Evolutionary conservation across 1,140 invertebrate genomes (phyloP).

Genomic region (Brachionus rubens): DNA sequence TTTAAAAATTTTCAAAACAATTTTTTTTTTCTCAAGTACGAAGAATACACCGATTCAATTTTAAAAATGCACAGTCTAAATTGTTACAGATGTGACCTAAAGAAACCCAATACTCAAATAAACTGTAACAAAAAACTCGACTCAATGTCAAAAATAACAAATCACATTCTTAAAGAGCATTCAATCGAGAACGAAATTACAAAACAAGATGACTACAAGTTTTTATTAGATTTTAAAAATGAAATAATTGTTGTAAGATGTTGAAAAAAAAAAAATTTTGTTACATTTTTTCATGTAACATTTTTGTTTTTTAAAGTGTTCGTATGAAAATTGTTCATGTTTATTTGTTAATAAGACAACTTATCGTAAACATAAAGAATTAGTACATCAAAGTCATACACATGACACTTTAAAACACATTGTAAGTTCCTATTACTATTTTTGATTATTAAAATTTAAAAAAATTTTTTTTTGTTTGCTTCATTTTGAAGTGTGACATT

Average conservation of each 20-base stretch:
- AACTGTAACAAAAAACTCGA: neutral
- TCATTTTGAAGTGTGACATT: neutral
- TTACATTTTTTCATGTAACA: neutral
- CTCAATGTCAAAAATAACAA: neutral
- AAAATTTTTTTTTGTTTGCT: neutral
- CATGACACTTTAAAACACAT: neutral
- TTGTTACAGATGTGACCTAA: neutral
- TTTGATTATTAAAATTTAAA: neutral
- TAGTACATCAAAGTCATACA: neutral
- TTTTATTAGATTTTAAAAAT: neutral
- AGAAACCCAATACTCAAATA: neutral
- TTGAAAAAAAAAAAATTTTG: neutral
- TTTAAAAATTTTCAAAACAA: too few species aligned
- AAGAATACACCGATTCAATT: neutral
- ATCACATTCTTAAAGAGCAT: constrained; percentile 18
- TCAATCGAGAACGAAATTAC: neutral
- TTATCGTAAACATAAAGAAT: neutral
- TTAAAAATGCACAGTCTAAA: neutral
- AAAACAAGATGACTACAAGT: neutral
- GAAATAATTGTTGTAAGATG: neutral
- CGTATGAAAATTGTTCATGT: neutral
- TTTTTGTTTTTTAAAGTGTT: constrained; percentile 9
- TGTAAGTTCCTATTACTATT: neutral
- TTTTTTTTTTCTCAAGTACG: neutral
- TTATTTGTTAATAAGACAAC: neutral